These are phyloP conservation scores for Hippocampus kuda DNA, from an alignment of 2,797 vertebrate species.

Conservation along the genomic window DNA sequence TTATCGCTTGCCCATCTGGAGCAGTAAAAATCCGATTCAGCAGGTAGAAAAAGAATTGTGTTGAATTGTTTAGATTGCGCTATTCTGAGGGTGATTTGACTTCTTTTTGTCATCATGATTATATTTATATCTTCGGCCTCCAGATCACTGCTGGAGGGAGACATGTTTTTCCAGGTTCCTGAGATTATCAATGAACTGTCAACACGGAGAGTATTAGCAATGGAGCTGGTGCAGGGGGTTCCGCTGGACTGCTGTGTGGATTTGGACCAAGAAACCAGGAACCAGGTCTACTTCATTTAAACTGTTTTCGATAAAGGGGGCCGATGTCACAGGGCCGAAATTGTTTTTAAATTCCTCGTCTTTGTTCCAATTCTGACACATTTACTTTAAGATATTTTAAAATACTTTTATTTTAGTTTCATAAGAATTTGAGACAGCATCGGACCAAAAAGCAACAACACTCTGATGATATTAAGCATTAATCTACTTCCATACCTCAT, in stretches of 20 bases:
- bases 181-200: conserved; percentile 74
- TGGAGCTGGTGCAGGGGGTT: conserved; percentile 78
- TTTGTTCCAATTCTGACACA: background rate
- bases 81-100: background rate
- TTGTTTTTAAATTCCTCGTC: background rate
- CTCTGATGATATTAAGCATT: background rate
- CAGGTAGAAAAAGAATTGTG: background rate
- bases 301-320: background rate
- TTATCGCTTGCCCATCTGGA: background rate
- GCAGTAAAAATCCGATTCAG: background rate
- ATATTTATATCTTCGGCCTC: background rate
- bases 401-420: too few species aligned
- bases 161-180: conserved; percentile 73
- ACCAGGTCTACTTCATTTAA: conserved; percentile 56
- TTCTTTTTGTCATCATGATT: background rate
- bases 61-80: background rate
- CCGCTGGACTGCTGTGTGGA: conserved; percentile 76
- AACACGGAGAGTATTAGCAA: conserved; percentile 66
- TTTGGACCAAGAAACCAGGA: conserved; percentile 74
- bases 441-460: background rate
- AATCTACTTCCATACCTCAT: background rate
- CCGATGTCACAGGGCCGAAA: background rate
- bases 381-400: background rate
- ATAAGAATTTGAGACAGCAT: too few species aligned
- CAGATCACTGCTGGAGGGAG: conserved; percentile 69